Evolutionary conservation across 2,888 invertebrate species (phyloP).

Genomic region (Pachydiplax longipennis): DNA sequence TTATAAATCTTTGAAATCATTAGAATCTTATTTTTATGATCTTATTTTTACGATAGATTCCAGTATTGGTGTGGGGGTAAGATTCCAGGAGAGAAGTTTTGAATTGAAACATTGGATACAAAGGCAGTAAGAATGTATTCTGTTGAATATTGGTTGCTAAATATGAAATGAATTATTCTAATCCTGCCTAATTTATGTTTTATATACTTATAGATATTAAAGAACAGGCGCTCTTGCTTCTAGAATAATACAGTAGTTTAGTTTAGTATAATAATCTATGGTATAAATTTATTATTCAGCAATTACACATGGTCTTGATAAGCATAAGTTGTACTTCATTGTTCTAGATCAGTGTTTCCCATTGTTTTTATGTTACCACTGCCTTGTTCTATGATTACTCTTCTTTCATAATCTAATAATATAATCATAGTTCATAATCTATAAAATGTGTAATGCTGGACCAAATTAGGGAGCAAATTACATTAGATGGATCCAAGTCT

Average conservation of each 20-base stretch:
- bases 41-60: slow-evolving; percentile 48
- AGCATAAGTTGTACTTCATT: background rate
- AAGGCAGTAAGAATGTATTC: slow-evolving; percentile 2
- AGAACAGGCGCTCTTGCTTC: background rate
- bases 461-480: too few relatives aligned
- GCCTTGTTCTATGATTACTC: too few relatives aligned
- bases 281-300: background rate
- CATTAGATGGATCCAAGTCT: too few relatives aligned
- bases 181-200: background rate
- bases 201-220: background rate
- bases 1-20: background rate
- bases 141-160: background rate
- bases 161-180: background rate
- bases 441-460: too few relatives aligned
- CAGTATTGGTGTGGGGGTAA: slow-evolving; percentile 50
- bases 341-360: background rate
- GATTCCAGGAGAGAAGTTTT: background rate
- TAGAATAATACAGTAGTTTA: background rate
- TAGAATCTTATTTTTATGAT: background rate
- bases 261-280: background rate
- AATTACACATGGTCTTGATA: too few relatives aligned
- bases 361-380: too few relatives aligned
- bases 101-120: background rate
- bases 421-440: too few relatives aligned
- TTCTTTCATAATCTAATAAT: too few relatives aligned